Conservation (phyloP, 2,888 invertebrate genomes). For the Notocelia uddmanniana region DNA sequence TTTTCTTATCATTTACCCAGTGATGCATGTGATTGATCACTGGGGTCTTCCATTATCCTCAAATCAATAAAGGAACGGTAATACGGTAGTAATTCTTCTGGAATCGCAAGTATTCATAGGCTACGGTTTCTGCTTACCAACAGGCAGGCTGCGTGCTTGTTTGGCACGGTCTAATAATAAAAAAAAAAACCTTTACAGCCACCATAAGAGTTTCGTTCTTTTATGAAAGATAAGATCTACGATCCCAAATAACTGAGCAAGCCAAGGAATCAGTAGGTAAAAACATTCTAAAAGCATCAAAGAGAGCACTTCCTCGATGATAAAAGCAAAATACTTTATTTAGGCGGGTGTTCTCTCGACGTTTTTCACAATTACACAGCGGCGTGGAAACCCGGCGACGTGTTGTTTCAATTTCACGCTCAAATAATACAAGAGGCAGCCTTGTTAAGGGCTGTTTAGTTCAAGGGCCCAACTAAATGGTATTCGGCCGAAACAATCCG, state of each 20-base stretch:
- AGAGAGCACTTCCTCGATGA: not conserved
- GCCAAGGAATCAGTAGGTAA: conserved; percentile 34
- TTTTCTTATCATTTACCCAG: not conserved
- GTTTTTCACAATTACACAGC: conserved; percentile 47
- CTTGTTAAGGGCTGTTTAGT: conserved; percentile 63
- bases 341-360: conserved; percentile 36
- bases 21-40: not conserved
- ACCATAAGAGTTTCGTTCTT: not conserved
- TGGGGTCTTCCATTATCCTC: too few species aligned
- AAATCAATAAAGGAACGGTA: too few species aligned
- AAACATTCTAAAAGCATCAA: conserved; percentile 33
- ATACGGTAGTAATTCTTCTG: too few species aligned
- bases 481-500: conserved; percentile 64
- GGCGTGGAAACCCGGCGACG: conserved; percentile 41
- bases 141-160: too few species aligned
- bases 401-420: conserved; percentile 49
- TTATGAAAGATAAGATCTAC: not conserved
- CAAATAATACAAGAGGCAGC: conserved; percentile 57
- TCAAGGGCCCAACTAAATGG: conserved; percentile 64
- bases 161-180: too few species aligned
- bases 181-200: not conserved
- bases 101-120: too few species aligned
- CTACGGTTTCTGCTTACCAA: too few species aligned
- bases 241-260: not conserved
- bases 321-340: conserved; percentile 38